Evolutionary conservation across 2,888 invertebrate species (phyloP).

Genomic region (Noctua janthe): DNA sequence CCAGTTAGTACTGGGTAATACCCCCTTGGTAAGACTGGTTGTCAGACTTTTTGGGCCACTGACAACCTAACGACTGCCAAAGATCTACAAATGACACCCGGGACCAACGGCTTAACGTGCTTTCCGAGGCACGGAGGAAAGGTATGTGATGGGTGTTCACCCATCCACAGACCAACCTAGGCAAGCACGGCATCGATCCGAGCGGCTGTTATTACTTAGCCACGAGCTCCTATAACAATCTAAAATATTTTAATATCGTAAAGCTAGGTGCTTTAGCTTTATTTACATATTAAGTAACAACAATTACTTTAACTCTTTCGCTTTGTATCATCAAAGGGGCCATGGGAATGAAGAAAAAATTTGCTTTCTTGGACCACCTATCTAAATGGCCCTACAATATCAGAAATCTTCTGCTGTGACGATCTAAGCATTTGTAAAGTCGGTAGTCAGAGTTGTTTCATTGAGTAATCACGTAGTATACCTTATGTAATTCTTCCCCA

Average conservation of each 20-base stretch:
- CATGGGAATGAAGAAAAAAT: background rate
- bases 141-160: too few relatives aligned
- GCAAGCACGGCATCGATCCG: too few relatives aligned
- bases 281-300: background rate
- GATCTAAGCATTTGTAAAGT: background rate
- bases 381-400: background rate
- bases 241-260: background rate
- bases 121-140: too few relatives aligned
- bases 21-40: too few relatives aligned
- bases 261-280: background rate
- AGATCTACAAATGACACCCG: too few relatives aligned
- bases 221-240: too few relatives aligned
- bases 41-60: too few relatives aligned
- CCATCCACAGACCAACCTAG: too few relatives aligned
- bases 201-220: too few relatives aligned
- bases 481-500: constrained; percentile 93
- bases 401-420: background rate
- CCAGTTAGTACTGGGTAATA: too few relatives aligned
- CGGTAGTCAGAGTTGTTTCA: background rate
- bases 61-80: too few relatives aligned
- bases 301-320: background rate
- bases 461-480: constrained; percentile 65
- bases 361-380: background rate
- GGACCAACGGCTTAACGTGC: too few relatives aligned
- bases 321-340: background rate